Conservation (phyloP, 2,888 invertebrate genomes). For the Cyclophora albipunctata region DNA sequence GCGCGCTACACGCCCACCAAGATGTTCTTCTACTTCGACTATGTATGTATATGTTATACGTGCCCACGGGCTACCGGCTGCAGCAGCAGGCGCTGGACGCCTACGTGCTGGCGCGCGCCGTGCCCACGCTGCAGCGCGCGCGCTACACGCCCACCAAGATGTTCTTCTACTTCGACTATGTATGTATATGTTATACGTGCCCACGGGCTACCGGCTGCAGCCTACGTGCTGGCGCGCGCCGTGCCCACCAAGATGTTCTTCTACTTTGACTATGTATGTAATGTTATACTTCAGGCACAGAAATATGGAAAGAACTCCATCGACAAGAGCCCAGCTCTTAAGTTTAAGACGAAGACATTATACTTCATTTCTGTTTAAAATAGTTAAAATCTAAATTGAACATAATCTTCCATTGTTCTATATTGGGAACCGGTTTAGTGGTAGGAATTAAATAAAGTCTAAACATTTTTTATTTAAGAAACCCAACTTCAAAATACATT, state of each 20-base stretch:
- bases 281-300: background rate
- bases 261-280: slow-evolving; percentile 93
- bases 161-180: slow-evolving; percentile 94
- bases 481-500: too few species aligned
- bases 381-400: too few species aligned
- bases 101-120: slow-evolving; percentile 86
- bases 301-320: too few species aligned
- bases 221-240: slow-evolving; percentile 85
- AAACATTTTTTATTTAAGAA: too few species aligned
- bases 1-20: slow-evolving; percentile 88
- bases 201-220: slow-evolving; percentile 93
- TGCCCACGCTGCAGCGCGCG: slow-evolving; percentile 89
- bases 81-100: slow-evolving; percentile 92
- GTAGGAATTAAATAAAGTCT: too few species aligned
- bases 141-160: slow-evolving; percentile 88
- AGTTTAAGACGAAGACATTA: too few species aligned
- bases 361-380: too few species aligned
- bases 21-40: slow-evolving; percentile 94
- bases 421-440: too few species aligned
- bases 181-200: slow-evolving; percentile 81
- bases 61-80: slow-evolving; percentile 93
- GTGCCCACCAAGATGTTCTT: slow-evolving; percentile 90
- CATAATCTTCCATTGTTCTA: too few species aligned
- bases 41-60: slow-evolving; percentile 80
- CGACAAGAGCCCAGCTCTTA: too few species aligned